Percentiles rank a stretch among this genome's conserved stretches.
These are phyloP conservation scores for Sphaerophoria taeniata DNA, from an alignment of 2,888 invertebrate species.

Conservation along the genomic window DNA sequence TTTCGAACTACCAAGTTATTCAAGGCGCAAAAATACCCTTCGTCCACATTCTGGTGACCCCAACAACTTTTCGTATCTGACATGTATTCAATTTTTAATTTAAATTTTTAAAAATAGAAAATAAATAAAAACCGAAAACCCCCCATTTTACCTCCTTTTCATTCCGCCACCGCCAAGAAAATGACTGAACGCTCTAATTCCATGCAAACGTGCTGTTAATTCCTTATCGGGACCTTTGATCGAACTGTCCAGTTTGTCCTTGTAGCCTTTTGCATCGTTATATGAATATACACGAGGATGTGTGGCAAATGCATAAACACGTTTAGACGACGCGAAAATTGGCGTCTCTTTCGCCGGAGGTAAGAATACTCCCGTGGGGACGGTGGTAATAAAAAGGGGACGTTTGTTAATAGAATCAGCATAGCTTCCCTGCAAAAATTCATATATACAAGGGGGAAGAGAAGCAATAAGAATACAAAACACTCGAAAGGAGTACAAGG, in stretches of 20 bases:
- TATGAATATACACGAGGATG: slow-evolving; percentile 83
- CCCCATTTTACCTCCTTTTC: slow-evolving; percentile 65
- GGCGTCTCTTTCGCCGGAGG: slow-evolving; percentile 87
- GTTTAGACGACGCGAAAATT: slow-evolving; percentile 79
- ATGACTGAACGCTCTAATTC: slow-evolving; percentile 69
- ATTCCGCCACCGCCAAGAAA: slow-evolving; percentile 58
- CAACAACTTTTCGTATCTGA: background rate
- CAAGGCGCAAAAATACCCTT: slow-evolving; percentile 27
- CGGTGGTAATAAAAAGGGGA: slow-evolving; percentile 91
- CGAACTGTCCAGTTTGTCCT: slow-evolving; percentile 67
- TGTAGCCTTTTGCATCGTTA: slow-evolving; percentile 75
- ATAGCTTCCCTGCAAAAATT: slow-evolving; percentile 77
- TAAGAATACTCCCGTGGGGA: slow-evolving; percentile 90
- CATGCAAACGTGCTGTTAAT: slow-evolving; percentile 64
- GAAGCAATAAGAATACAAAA: slow-evolving; percentile 58
- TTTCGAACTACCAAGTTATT: slow-evolving; percentile 53
- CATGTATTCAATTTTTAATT: background rate
- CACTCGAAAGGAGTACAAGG: slow-evolving; percentile 51
- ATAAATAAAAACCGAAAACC: slow-evolving; percentile 15
- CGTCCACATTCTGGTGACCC: background rate
- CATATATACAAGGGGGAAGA: slow-evolving; percentile 51
- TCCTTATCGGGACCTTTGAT: slow-evolving; percentile 64
- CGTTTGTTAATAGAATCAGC: slow-evolving; percentile 79
- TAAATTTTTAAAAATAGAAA: slow-evolving; percentile 34
- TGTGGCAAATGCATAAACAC: slow-evolving; percentile 88